These are phyloP conservation scores for Scaptomyza montana DNA, from an alignment of 1,140 invertebrate species.

Conservation along the genomic window DNA sequence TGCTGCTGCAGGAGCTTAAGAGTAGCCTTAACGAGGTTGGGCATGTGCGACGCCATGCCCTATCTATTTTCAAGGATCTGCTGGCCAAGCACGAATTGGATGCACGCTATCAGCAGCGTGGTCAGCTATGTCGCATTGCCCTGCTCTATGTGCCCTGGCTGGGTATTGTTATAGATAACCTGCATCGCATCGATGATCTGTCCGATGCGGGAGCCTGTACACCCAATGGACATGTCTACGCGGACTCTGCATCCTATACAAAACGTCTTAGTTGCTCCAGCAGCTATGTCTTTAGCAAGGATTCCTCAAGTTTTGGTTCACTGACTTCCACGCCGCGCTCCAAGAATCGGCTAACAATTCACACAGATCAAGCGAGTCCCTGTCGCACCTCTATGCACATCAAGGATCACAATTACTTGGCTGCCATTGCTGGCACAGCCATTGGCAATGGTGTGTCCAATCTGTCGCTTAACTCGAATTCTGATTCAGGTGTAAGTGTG, in stretches of 20 bases:
- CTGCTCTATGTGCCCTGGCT: constrained; percentile 96
- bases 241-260: constrained; percentile 78
- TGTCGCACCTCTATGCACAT: constrained; percentile 85
- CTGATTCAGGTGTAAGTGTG: constrained; percentile 71
- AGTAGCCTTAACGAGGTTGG: constrained; percentile 92
- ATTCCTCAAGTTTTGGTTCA: constrained; percentile 73
- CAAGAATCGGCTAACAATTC: constrained; percentile 84
- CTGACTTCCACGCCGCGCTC: constrained; percentile 84
- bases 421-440: constrained; percentile 90
- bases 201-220: constrained; percentile 66
- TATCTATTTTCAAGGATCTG: constrained; percentile 92
- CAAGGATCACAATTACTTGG: constrained; percentile 90
- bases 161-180: constrained; percentile 92
- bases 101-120: constrained; percentile 92
- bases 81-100: constrained; percentile 97
- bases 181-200: constrained; percentile 86
- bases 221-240: constrained; percentile 80
- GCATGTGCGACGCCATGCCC: constrained; percentile 91
- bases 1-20: constrained; percentile 88
- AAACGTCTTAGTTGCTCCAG: constrained; percentile 85
- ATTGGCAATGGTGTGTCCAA: constrained; percentile 86
- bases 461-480: constrained; percentile 82
- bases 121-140: constrained; percentile 93
- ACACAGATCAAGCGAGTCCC: constrained; percentile 86
- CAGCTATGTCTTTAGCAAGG: constrained; percentile 83